Conservation (phyloP, 2,797 vertebrate genomes). For the Myoxocephalus aenaeus region DNA sequence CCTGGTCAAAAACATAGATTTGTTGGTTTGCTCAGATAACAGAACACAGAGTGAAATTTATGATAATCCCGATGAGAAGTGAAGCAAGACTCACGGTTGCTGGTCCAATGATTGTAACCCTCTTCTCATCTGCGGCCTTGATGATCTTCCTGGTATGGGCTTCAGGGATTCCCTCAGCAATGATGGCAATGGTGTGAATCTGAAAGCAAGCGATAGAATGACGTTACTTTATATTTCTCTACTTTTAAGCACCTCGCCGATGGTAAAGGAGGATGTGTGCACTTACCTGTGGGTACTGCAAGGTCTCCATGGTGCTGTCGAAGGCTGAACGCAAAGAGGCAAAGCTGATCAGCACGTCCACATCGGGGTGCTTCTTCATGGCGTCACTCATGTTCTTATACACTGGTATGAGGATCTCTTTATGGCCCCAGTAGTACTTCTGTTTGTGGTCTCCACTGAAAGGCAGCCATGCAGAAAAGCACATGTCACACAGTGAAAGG, state of each 20-base stretch:
- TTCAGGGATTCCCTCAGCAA: conserved; percentile 97
- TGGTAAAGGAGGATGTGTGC: not conserved
- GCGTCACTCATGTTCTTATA: conserved; percentile 98
- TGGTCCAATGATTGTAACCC: conserved; percentile 96
- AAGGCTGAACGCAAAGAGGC: conserved; percentile 97
- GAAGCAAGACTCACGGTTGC: conserved; percentile 87
- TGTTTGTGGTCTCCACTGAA: conserved; percentile 97
- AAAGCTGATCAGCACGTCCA: conserved; percentile 97
- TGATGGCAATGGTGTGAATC: conserved; percentile 97
- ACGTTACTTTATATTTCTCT: not conserved
- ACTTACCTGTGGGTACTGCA: conserved; percentile 92
- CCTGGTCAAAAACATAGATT: conserved; percentile 75
- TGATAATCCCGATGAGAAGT: not conserved
- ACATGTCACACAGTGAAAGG: not conserved
- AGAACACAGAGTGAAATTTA: not conserved
- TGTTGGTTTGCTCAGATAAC: not conserved
- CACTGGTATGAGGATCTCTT: conserved; percentile 95
- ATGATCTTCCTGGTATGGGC: conserved; percentile 95
- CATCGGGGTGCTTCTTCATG: conserved; percentile 97
- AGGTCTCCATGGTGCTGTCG: conserved; percentile 96
- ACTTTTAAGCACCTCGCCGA: not conserved
- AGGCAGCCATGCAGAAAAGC: not conserved
- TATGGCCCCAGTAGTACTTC: conserved; percentile 99
- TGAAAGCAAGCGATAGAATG: conserved; percentile 55
- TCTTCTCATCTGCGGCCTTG: conserved; percentile 92